A percentile compares a stretch with the other conserved stretches of the same genome.
phyloP scores from a whole-genome alignment of 2,113 vertebrate genomes.

The Scalopus aquaticus region DNA sequence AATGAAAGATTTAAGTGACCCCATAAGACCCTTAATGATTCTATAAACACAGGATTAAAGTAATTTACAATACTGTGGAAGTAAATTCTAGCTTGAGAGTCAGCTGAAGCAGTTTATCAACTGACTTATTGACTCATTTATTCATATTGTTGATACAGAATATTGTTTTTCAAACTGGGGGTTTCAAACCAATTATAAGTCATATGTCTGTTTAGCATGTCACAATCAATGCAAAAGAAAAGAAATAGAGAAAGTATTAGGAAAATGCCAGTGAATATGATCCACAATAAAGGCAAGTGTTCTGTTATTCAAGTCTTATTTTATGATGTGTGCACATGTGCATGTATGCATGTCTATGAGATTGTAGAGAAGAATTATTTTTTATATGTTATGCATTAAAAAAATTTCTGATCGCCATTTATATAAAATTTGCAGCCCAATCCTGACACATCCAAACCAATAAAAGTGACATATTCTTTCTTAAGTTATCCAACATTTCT shows the following conservation, averaged over 20 bases:
- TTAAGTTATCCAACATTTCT: conserved; percentile 54
- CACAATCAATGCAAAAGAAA: background rate
- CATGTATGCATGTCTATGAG: background rate
- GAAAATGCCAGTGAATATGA: background rate
- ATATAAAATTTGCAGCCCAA: background rate
- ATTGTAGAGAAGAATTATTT: background rate
- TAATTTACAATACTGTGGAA: conserved; percentile 1
- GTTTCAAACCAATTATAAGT: background rate
- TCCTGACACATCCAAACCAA: background rate
- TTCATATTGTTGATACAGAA: background rate
- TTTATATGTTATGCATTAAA: background rate
- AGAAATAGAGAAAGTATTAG: background rate
- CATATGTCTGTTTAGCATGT: background rate
- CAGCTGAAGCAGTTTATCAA: background rate
- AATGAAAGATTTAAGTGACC: conserved; percentile 22
- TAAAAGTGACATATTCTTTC: background rate
- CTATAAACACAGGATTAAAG: conserved; percentile 42
- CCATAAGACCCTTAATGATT: conserved; percentile 12
- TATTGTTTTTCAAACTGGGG: background rate
- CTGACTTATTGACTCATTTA: background rate
- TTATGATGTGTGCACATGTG: background rate
- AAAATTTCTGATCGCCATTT: background rate
- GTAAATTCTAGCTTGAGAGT: background rate
- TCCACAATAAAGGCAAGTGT: background rate
- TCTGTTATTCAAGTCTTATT: background rate